Evolutionary conservation across 37 sponge, comb jelly and placozoan genomes (phyloP), one percentile per base, ranked within the genome.

Genomic region (Lycopodina hypogea): DNA sequence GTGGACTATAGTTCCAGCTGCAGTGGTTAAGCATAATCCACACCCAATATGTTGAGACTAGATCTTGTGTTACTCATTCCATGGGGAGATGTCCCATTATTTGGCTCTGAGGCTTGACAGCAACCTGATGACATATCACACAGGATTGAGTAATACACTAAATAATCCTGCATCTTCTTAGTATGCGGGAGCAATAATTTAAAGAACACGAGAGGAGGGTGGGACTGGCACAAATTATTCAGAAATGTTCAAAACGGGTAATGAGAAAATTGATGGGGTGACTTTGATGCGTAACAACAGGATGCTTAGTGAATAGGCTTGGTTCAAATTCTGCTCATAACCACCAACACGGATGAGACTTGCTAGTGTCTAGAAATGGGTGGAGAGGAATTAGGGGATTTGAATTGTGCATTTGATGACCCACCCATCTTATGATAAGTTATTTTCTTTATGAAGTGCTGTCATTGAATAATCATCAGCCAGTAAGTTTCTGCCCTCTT

Each of bases 141-240:
- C n/a, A n/a, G n/a, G n/a, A n/a, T n/a, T n/a, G n/a, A n/a, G n/a
- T n/a, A n/a, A n/a, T n/a, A n/a, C n/a, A n/a, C n/a, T n/a, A n/a
- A n/a, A n/a, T n/a, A n/a, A n/a, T n/a, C n/a, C n/a, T n/a, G n/a
- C n/a, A n/a, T n/a, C n/a, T n/a, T n/a, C n/a, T n/a, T n/a, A n/a
- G 48, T 18, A 81, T 72, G 65, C 50, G 41, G 65, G 41, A 85
- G 9, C 71, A 22, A 35, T 35, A 15, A 22, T 30, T 48, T 14
- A 85, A 61, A 3, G 69, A 71, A 19, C 72, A 30, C 19, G 68
- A 9, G 24, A 65, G 52, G 8, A 65, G 38, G 29, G n/a, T n/a
- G n/a, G n/a, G n/a, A n/a, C n/a, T n/a, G n/a, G 79, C 79, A 72
- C 78, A 79, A 40, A 73, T 18, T 21, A 78, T 24, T 19, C 57